Percentiles rank a stretch among this genome's conserved stretches.
phyloP scores from a whole-genome alignment of 2,113 vertebrate genomes.

The Catharus bicknelli region DNA sequence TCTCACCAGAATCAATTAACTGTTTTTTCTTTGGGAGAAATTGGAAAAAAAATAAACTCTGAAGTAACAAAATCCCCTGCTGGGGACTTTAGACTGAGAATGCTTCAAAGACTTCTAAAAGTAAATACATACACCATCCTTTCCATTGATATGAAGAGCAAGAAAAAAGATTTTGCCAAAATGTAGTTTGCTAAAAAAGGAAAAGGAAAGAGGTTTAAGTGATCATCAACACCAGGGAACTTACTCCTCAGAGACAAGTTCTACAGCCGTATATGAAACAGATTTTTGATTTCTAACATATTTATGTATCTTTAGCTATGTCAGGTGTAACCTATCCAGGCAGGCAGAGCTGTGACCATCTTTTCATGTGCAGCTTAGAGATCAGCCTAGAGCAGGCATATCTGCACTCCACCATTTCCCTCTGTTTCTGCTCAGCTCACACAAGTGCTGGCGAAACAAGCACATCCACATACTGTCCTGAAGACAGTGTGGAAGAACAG shows the following conservation, averaged over 20 bases:
- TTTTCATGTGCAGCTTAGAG: neutral
- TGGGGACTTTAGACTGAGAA: neutral
- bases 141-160: neutral
- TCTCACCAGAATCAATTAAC: neutral
- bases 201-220: neutral
- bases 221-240: neutral
- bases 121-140: too few species aligned
- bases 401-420: neutral
- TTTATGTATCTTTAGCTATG: neutral
- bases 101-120: neutral
- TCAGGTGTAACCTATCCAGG: neutral
- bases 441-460: neutral
- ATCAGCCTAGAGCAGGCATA: neutral
- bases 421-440: neutral
- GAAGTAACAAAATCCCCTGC: neutral
- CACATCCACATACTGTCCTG: neutral
- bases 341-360: neutral
- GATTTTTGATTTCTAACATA: neutral
- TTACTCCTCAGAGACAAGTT: neutral
- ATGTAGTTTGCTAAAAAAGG: neutral
- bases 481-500: neutral
- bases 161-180: neutral
- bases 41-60: fast-evolving
- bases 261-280: neutral
- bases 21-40: neutral